Evolutionary conservation across 2,113 vertebrate genomes (phyloP).

Genomic region (Orientallactaga bullata): DNA sequence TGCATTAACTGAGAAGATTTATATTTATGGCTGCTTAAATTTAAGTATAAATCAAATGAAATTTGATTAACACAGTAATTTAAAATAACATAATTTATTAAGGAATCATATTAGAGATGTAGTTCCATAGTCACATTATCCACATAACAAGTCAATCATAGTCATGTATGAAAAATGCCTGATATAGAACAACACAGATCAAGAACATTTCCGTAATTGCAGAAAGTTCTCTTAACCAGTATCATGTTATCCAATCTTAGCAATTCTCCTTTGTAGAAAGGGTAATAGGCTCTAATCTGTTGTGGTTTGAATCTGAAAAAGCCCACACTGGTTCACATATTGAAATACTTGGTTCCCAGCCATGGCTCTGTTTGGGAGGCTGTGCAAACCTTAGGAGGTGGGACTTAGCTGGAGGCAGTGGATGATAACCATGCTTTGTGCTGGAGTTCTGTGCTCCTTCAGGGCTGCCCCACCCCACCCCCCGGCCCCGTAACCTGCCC

Average conservation of each 20-base stretch:
- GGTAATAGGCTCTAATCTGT: not conserved
- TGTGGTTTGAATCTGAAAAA: not conserved
- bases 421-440: too few relatives aligned
- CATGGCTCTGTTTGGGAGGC: not conserved
- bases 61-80: slow-evolving; percentile 3
- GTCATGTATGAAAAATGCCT: not conserved
- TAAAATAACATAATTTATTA: slow-evolving; percentile 2
- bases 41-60: slow-evolving; percentile 23
- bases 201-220: not conserved
- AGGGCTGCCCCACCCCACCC: not conserved
- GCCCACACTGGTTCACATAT: not conserved
- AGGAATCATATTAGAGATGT: not conserved
- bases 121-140: not conserved
- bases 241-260: not conserved
- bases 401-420: not conserved
- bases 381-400: not conserved
- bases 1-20: not conserved
- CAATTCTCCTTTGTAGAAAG: not conserved
- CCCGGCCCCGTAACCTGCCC: not conserved
- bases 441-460: too few relatives aligned
- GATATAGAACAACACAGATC: not conserved
- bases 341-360: not conserved
- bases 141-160: not conserved
- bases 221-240: not conserved
- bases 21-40: not conserved